Evolutionary conservation across 2,888 invertebrate species (phyloP), one percentile per base, ranked within the genome.

Genomic region (Chydorus sphaericus): DNA sequence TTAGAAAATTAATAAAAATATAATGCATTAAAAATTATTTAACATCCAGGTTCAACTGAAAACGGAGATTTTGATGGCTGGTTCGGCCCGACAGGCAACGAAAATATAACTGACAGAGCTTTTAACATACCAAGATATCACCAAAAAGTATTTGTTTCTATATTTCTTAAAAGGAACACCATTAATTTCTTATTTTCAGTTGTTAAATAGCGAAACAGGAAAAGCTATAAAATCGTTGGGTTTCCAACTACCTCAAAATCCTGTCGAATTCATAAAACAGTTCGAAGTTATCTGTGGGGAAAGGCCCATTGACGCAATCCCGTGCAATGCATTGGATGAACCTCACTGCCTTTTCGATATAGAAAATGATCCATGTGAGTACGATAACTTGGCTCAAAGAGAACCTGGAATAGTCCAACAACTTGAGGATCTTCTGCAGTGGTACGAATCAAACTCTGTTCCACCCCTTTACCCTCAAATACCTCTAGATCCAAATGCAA

Each of bases 341-440:
- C 71, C 75, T 1, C 81, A 87, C 0, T 94, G 93, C 65, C 73
- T 94, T 6, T 91, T 83, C 69, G 81, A 94, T 67, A 75, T 93
- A 8, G 70, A 72, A 1, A 71, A 77, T 11, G 94, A 94, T 72
- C 93, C 93, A 0, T 94, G 94, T 66, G 94, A 94, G 70, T 74
- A 72, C 57, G 74, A 76, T 57, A 91, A 93, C 68, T 67, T 87
- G 39, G 83, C 83, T 0, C 63, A 28, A 66, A 85, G 85, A 53
- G 75, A 77, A 65, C 83, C 83, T 7, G 73, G 74, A 11, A 72
- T 80, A 7, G 65, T 85, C 2, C 64, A 72, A 8, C 65, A 70
- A 1, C 65, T 88, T 58, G 65, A 78, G 44, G 62, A 67, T 0
- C 72, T 74, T 50, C 63, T 91, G 20, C 64, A 69, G 2, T 68